These are phyloP conservation scores for Cepaea hortensis DNA, from an alignment of 2,888 invertebrate genomes.

Conservation along the genomic window DNA sequence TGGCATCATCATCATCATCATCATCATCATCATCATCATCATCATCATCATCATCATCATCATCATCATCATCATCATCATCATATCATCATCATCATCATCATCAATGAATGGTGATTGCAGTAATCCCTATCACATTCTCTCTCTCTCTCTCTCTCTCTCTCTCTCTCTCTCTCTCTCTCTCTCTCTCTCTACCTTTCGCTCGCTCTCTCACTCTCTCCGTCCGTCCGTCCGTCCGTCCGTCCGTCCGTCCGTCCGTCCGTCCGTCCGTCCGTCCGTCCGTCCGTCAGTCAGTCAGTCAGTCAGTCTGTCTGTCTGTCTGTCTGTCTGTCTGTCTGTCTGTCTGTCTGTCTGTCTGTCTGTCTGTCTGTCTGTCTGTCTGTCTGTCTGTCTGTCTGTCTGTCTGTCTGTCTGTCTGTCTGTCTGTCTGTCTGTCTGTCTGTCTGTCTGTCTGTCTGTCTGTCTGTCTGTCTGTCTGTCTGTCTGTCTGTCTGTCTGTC, in stretches of 20 bases:
- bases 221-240: neutral
- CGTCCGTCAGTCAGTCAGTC: neutral
- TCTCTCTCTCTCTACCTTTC: neutral
- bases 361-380: slow-evolving; percentile 19
- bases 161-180: neutral
- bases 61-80: neutral
- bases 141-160: neutral
- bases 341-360: slow-evolving; percentile 19
- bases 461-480: slow-evolving; percentile 13
- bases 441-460: slow-evolving; percentile 13
- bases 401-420: neutral
- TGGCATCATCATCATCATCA: slow-evolving; percentile 1
- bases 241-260: neutral
- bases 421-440: slow-evolving; percentile 16
- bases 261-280: neutral
- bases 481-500: neutral
- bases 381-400: slow-evolving; percentile 19
- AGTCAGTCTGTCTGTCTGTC: slow-evolving; percentile 19
- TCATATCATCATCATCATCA: no score
- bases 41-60: slow-evolving; percentile 12
- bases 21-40: slow-evolving; percentile 9
- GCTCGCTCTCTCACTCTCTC: neutral
- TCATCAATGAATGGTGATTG: no score
- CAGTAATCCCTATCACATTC: no score
- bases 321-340: slow-evolving; percentile 8